Base-by-base conservation (phyloP, 2,888 invertebrate genomes). In the Lasioglossum calceatum region DNA sequence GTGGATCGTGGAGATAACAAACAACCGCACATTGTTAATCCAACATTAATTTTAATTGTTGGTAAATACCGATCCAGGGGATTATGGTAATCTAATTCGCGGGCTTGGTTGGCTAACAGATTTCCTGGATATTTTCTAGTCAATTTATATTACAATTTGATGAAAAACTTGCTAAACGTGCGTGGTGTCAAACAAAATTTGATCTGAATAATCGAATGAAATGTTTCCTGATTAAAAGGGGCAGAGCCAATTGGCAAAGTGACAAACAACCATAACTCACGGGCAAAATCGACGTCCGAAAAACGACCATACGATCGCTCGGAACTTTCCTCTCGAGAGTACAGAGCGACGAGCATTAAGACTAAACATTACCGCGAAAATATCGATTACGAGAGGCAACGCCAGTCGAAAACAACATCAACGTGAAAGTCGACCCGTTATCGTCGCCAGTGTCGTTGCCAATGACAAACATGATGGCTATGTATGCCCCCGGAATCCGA, bases 321-420 rank as follows among this genome's bases (percentile, higher is more conserved):
- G 64, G 19, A 67, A 67, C 64, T 67, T 67, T 67, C 64, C 64
- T 67, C 19, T 67, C 70, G 10, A 23, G 19, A 39, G 23, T 36
- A 19, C 23, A 36, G 19, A 19, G 23, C 70, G 70, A 39, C 71
- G 71, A 71, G 39, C 71, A 42, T 71, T 14, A 44, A 42, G 71
- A 71, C 39, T 39, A 23, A 77, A 64, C 44, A 32, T 10, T 72
- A 27, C 36, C 71, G 47, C 61, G 72, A 72, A 14, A 47, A 64
- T 61, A 72, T 64, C 61, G 78, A 72, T 81, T 81, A 47, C 47
- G 27, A 1, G 27, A 19, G 44, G n/a, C 77, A 61, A 78, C 36
- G n/a, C 42, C n/a, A 8, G 50, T 76, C 50, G 39, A 81, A 75
- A 47, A 77, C 71, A 76, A 75, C 47, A 27, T 14, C 44, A 77